Evolutionary conservation across 2,113 vertebrate species (phyloP).

Genomic region (Peromyscus californicus): DNA sequence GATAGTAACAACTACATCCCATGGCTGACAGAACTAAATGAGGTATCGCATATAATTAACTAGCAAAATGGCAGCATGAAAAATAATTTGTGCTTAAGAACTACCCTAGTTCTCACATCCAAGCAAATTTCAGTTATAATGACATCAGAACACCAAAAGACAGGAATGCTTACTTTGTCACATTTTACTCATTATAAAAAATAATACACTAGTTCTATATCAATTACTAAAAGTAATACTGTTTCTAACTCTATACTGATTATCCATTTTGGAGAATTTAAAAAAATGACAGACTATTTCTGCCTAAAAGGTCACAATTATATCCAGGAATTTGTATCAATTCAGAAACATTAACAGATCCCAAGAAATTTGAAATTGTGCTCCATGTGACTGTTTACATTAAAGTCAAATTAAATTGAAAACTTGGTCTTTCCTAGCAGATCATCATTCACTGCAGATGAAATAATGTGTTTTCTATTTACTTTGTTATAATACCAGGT

Average conservation of each 20-base stretch:
- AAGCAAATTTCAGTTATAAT: conserved; percentile 49
- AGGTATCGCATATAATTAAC: not conserved
- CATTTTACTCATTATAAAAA: conserved; percentile 21
- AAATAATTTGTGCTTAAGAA: conserved; percentile 23
- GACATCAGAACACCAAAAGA: conserved; percentile 52
- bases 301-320: not conserved
- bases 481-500: not conserved
- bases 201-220: not conserved
- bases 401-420: conserved; percentile 64
- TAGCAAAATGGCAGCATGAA: conserved; percentile 39
- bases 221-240: conserved; percentile 49
- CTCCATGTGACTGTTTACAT: conserved; percentile 28
- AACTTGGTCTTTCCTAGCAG: not conserved
- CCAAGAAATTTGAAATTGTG: conserved; percentile 33
- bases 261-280: conserved; percentile 50
- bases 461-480: not conserved
- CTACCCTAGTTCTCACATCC: not conserved
- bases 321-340: not conserved
- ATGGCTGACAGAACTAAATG: not conserved
- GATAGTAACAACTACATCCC: conserved; percentile 7
- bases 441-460: not conserved
- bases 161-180: not conserved
- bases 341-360: conserved; percentile 21
- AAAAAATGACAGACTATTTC: not conserved
- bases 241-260: conserved; percentile 49